Conservation (phyloP, 2,888 invertebrate genomes). For the Neuroscelio doddi region DNA sequence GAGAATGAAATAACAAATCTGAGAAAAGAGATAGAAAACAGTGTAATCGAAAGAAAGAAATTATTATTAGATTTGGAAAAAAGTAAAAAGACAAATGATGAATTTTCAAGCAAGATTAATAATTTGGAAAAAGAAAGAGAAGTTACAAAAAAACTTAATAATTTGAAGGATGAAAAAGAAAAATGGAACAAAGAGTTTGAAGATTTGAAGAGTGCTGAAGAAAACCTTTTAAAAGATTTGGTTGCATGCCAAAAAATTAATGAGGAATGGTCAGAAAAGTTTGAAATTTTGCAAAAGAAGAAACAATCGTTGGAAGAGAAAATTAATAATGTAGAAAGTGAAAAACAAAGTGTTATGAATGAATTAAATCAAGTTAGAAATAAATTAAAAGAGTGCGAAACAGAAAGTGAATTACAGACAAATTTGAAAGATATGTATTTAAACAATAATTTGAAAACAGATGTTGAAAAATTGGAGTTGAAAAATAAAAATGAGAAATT, state of each 20-base stretch:
- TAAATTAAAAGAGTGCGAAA: too few species aligned
- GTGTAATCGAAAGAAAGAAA: constrained; percentile 33
- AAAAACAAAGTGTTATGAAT: too few species aligned
- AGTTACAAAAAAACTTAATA: constrained; percentile 9
- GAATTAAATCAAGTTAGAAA: too few species aligned
- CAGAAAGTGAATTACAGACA: too few species aligned
- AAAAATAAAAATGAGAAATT: too few species aligned
- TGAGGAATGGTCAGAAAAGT: constrained; percentile 16
- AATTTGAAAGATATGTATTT: too few species aligned
- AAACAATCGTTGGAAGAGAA: constrained; percentile 24
- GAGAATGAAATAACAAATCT: constrained; percentile 40
- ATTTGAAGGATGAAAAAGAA: constrained; percentile 11
- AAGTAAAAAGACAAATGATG: constrained; percentile 16
- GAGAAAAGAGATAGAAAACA: constrained; percentile 28
- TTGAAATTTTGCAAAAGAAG: constrained; percentile 14
- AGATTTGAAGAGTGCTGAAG: constrained; percentile 39
- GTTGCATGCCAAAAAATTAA: constrained; percentile 29
- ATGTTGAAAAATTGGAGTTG: too few species aligned
- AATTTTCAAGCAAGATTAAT: constrained; percentile 9
- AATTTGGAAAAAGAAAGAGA: constrained; percentile 5
- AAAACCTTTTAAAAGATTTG: constrained; percentile 37
- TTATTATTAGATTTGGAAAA: constrained; percentile 34
- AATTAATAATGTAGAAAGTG: constrained; percentile 30
- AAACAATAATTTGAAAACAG: too few species aligned
- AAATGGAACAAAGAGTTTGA: constrained; percentile 32